A percentile compares a stretch with the other conserved stretches of the same genome.
These are phyloP conservation scores for Serranus cabrilla DNA, from an alignment of 2,797 vertebrate species.

Conservation along the genomic window DNA sequence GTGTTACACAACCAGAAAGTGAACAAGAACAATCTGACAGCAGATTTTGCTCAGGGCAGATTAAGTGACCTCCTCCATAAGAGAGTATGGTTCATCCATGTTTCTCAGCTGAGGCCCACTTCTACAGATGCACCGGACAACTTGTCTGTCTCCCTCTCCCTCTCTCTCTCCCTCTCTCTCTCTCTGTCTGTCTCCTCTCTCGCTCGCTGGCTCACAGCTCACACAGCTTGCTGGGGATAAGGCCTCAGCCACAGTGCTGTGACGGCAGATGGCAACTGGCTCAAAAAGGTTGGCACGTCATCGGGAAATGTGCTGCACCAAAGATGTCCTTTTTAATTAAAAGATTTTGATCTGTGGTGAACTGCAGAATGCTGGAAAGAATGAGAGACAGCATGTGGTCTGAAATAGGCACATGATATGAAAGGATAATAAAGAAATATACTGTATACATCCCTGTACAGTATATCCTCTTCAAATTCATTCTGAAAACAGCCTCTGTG, in stretches of 20 bases:
- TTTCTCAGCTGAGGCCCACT: slow-evolving; percentile 53
- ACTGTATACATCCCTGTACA: slow-evolving; percentile 29
- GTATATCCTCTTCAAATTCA: slow-evolving; percentile 31
- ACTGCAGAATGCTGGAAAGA: slow-evolving; percentile 73
- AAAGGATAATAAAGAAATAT: slow-evolving; percentile 67
- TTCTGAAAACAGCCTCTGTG: slow-evolving; percentile 17
- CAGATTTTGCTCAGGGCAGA: slow-evolving; percentile 45
- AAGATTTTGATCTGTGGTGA: slow-evolving; percentile 84
- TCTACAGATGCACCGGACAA: slow-evolving; percentile 58
- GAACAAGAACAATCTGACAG: slow-evolving; percentile 27
- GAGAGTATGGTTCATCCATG: slow-evolving; percentile 36
- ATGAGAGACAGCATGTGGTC: slow-evolving; percentile 67
- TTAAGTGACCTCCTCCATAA: slow-evolving; percentile 51
- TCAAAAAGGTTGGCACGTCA: slow-evolving; percentile 83
- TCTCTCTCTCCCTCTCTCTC: slow-evolving; percentile 10
- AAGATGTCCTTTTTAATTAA: slow-evolving; percentile 87
- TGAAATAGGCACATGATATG: slow-evolving; percentile 71
- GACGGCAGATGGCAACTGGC: slow-evolving; percentile 85
- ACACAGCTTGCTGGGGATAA: slow-evolving; percentile 83
- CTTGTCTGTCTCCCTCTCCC: slow-evolving; percentile 22
- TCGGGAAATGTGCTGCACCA: slow-evolving; percentile 82
- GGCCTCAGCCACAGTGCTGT: slow-evolving; percentile 77
- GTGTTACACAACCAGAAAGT: slow-evolving; percentile 20
- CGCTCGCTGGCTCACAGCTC: slow-evolving; percentile 69
- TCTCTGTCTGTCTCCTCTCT: slow-evolving; percentile 39